Conservation (phyloP, 92 coral and sea anemone genomes). For the Palythoa heliodiscus region DNA sequence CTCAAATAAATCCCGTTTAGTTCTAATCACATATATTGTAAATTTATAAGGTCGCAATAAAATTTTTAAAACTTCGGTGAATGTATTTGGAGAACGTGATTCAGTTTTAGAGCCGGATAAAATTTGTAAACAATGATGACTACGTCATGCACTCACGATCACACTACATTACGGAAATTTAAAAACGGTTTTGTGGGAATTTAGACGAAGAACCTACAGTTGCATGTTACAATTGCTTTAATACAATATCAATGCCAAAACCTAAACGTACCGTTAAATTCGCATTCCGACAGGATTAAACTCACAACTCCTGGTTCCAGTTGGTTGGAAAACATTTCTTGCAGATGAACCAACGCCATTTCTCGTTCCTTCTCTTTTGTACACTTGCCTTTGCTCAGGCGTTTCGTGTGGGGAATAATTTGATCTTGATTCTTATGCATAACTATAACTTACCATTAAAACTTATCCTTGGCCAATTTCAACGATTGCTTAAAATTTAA, state of each 20-base stretch:
- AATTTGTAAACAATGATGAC: no score
- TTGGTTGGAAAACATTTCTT: slow-evolving; percentile 81
- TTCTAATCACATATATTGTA: no score
- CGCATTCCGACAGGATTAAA: slow-evolving; percentile 82
- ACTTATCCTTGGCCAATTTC: background rate
- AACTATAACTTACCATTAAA: background rate
- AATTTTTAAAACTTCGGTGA: no score
- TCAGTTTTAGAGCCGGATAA: no score
- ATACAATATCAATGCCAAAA: background rate
- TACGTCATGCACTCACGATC: no score
- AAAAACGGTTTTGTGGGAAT: no score
- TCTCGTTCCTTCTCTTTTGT: slow-evolving; percentile 55
- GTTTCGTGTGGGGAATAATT: slow-evolving; percentile 1
- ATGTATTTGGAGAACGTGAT: no score
- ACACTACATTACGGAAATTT: no score
- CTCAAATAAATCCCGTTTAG: no score
- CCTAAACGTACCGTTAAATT: slow-evolving; percentile 76
- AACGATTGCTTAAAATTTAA: background rate
- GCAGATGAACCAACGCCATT: slow-evolving; percentile 59
- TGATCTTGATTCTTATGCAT: slow-evolving; percentile 31
- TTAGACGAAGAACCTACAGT: no score
- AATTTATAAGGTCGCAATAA: no score
- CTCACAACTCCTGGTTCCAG: slow-evolving; percentile 90
- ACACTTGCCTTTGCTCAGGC: background rate
- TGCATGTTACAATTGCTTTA: no score